These are phyloP conservation scores for Leptopilina boulardi DNA, from an alignment of 1,140 invertebrate species.

Conservation along the genomic window DNA sequence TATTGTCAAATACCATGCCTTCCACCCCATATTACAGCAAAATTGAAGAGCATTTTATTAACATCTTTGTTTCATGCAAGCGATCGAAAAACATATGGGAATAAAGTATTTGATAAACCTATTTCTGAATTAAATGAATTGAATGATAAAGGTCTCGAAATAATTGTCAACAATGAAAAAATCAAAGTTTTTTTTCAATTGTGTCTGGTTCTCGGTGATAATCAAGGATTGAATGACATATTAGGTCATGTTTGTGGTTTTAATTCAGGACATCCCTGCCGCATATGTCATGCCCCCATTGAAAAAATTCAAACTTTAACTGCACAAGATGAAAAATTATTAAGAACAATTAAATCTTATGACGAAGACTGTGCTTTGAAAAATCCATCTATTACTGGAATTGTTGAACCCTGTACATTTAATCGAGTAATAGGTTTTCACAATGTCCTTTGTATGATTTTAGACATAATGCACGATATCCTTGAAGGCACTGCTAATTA, in stretches of 20 bases:
- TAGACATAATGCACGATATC: slow-evolving; percentile 18
- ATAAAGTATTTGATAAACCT: slow-evolving; percentile 21
- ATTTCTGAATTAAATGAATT: slow-evolving; percentile 34
- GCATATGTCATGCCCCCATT: slow-evolving; percentile 34
- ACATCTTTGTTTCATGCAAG: slow-evolving; percentile 33
- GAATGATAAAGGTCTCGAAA: slow-evolving; percentile 27
- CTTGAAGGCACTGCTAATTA: neutral
- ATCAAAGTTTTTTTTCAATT: slow-evolving; percentile 40
- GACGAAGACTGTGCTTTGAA: neutral
- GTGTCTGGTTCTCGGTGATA: slow-evolving; percentile 28
- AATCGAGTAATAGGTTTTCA: neutral
- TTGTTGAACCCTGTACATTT: neutral
- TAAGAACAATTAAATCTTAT: slow-evolving; percentile 20
- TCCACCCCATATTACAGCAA: slow-evolving; percentile 33
- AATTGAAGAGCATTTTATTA: slow-evolving; percentile 37
- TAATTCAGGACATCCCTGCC: slow-evolving; percentile 35
- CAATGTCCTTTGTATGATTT: neutral
- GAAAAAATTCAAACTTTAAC: slow-evolving; percentile 9
- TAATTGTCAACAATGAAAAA: slow-evolving; percentile 25
- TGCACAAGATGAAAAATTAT: neutral
- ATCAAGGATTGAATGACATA: slow-evolving; percentile 40
- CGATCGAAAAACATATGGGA: slow-evolving; percentile 36
- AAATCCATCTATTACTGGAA: neutral
- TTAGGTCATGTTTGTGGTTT: slow-evolving; percentile 38
- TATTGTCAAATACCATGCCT: slow-evolving; percentile 36